Evolutionary conservation across 2,113 vertebrate species (phyloP).

Genomic region (Leucosticte australis): DNA sequence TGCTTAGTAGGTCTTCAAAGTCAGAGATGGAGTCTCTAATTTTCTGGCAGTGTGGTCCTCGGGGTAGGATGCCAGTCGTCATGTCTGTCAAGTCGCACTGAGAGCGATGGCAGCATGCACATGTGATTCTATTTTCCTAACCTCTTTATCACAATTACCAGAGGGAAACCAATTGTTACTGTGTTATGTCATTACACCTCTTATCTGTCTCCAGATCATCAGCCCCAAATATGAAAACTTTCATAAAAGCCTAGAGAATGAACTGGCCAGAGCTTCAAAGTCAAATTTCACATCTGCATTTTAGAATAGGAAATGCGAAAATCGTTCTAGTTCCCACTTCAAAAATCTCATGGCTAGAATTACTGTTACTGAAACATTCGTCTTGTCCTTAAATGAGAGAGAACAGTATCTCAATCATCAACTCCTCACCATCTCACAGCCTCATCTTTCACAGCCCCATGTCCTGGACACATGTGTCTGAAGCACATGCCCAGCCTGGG

Average conservation of each 20-base stretch:
- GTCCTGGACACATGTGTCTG: neutral
- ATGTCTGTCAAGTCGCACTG: neutral
- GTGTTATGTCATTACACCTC: neutral
- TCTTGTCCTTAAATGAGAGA: neutral
- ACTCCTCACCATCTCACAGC: neutral
- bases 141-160: neutral
- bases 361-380: neutral
- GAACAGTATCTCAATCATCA: neutral
- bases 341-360: neutral
- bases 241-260: neutral
- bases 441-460: neutral
- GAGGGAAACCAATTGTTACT: neutral
- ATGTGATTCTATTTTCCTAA: neutral
- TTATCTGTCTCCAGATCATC: neutral
- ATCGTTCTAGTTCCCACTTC: neutral
- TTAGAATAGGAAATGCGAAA: constrained; percentile 8
- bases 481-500: accelerated
- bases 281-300: neutral
- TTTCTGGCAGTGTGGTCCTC: neutral
- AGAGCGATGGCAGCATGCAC: neutral
- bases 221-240: neutral
- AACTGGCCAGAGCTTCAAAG: constrained; percentile 36
- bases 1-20: neutral
- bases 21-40: neutral
- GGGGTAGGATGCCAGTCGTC: neutral